Evolutionary conservation across 2,888 invertebrate species (phyloP), one percentile per base, ranked within the genome.

Genomic region (Minunthozetes semirufus): DNA sequence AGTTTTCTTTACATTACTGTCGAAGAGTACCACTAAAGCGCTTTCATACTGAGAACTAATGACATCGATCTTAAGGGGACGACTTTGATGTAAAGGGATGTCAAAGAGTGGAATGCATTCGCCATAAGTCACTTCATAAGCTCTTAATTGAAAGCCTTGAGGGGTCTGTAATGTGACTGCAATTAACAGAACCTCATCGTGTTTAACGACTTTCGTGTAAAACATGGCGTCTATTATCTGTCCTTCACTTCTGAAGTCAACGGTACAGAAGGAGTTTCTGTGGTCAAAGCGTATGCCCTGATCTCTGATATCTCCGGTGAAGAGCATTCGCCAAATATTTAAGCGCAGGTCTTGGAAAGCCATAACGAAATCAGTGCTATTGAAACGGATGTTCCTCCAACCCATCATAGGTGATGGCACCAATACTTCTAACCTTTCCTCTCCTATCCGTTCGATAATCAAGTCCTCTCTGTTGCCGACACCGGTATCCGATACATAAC

Each of bases 381-480:
- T 77, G 66, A 76, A 77, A 13, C 76, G 70, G n/a, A 59, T 72
- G 72, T 76, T 75, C 19, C 42, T 66, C 75, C 76, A 76, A 15
- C 42, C 38, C 11, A 29, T 9, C 25, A 50, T 42, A 5, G n/a
- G 46, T 42, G 48, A 48, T 38, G 48, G 71, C 46, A 71, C 42
- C 29, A n/a, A 38, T 4, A 59, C 59, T 25, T 59, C 2, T 19
- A 59, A 22, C 19, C 2, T 5, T 59, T 59, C 59, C 59, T 59
- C 59, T 25, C 11, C 4, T 3, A 59, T 59, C 3, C 19, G 5
- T 3, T 59, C 25, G 3, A 59, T 22, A 1, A 59, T 22, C 2
- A 59, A 4, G 22, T 59, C 76, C 75, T 77, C 77, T 27, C 77
- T 66, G 33, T 76, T 76, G 11, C 77, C 77, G 27, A 76, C 75